These are phyloP conservation scores for Styela plicata DNA, from an alignment of 23 tunicate genomes.

Conservation along the genomic window DNA sequence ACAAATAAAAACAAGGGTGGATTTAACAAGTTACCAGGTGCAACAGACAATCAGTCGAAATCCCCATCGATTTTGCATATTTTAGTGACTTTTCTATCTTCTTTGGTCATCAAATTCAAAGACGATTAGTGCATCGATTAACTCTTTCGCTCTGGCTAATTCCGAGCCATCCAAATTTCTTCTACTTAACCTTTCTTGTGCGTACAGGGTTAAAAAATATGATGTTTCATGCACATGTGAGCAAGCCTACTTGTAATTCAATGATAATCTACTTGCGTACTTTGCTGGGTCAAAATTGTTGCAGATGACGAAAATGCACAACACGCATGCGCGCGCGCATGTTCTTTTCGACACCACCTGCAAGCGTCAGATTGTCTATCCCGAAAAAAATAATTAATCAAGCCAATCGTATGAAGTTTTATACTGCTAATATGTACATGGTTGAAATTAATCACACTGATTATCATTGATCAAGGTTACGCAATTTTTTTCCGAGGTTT, in stretches of 20 bases:
- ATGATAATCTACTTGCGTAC: background rate
- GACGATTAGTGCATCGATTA: background rate
- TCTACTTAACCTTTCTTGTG: no score
- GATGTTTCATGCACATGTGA: background rate
- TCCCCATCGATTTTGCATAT: constrained; percentile 20
- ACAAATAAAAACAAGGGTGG: no score
- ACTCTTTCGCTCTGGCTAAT: no score
- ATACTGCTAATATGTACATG: no score
- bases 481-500: no score
- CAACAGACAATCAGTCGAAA: constrained; percentile 3
- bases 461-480: no score
- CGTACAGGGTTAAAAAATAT: no score
- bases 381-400: no score
- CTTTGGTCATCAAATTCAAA: background rate
- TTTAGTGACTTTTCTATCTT: background rate
- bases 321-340: background rate
- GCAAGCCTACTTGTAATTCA: background rate
- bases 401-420: no score
- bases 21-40: constrained; percentile 28
- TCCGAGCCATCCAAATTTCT: no score
- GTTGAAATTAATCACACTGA: no score
- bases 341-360: background rate
- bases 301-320: background rate
- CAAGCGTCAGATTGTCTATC: background rate
- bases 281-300: background rate